Conservation (phyloP, 2,888 invertebrate species). For the Agrypnus murinus region DNA sequence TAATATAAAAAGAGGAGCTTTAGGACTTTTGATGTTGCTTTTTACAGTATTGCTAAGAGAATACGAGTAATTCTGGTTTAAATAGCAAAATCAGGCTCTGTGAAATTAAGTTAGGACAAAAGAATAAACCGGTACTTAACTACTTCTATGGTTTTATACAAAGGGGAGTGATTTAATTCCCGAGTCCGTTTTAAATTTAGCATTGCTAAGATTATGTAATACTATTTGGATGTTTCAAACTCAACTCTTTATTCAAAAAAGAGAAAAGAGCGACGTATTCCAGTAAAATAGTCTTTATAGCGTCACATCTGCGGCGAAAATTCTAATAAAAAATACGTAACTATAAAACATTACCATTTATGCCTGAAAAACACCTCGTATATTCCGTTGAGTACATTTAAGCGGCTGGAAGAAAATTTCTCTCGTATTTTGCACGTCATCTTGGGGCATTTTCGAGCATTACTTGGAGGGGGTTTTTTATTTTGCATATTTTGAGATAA, state of each 20-base stretch:
- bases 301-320: conserved; percentile 24
- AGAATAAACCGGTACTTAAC: conserved; percentile 10
- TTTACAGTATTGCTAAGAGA: too few species aligned
- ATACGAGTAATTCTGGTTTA: conserved; percentile 3
- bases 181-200: too few species aligned
- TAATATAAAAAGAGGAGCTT: too few species aligned
- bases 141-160: not conserved
- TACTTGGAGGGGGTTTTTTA: conserved; percentile 15
- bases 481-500: conserved; percentile 24
- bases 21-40: too few species aligned
- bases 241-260: conserved; percentile 9
- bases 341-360: conserved; percentile 31
- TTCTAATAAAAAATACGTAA: conserved; percentile 34
- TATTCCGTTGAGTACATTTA: conserved; percentile 31
- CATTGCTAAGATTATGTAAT: not conserved
- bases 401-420: conserved; percentile 30
- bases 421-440: conserved; percentile 36
- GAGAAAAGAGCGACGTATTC: conserved; percentile 8
- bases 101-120: conserved; percentile 38
- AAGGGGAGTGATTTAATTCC: too few species aligned
- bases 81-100: conserved; percentile 24
- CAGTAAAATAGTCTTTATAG: conserved; percentile 18
- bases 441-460: conserved; percentile 19
- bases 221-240: not conserved
- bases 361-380: conserved; percentile 27